Conservation (phyloP, 2,113 vertebrate genomes). For the Panthera uncia region DNA sequence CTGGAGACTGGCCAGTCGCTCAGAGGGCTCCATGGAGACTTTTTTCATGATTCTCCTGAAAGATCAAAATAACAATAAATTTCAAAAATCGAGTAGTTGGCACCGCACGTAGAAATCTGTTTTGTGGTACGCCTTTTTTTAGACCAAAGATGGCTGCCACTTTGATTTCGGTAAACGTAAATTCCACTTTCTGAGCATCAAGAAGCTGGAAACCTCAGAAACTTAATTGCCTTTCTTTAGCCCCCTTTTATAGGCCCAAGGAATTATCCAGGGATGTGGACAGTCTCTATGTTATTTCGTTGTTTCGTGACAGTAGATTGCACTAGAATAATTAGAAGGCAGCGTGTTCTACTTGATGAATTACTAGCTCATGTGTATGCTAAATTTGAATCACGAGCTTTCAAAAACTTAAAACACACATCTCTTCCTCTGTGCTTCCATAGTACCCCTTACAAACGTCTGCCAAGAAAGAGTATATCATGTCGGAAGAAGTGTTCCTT, state of each 20-base stretch:
- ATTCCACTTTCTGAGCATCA: not conserved
- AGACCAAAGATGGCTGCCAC: not conserved
- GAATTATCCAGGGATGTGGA: not conserved
- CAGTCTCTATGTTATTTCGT: not conserved
- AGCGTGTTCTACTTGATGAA: not conserved
- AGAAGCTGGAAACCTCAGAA: not conserved
- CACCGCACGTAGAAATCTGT: not conserved
- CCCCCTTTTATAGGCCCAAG: not conserved
- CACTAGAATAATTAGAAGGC: not conserved
- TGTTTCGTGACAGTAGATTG: not conserved
- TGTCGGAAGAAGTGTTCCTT: not conserved
- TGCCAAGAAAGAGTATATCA: not conserved
- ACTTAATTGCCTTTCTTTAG: not conserved
- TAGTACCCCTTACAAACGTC: accelerated
- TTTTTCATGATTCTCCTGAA: constrained; percentile 96
- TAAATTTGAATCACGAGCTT: not conserved
- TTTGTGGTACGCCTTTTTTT: not conserved
- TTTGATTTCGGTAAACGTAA: not conserved
- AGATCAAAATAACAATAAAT: not conserved
- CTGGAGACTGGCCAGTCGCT: constrained; percentile 91
- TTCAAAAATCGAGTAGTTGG: not conserved
- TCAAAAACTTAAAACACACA: not conserved
- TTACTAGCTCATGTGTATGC: not conserved
- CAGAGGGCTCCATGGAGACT: constrained; percentile 94
- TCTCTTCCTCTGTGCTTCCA: not conserved